Percentiles rank a stretch among this genome's conserved stretches.
Conservation (phyloP, 2,113 vertebrate species). For the Thalassarche chlororhynchos region DNA sequence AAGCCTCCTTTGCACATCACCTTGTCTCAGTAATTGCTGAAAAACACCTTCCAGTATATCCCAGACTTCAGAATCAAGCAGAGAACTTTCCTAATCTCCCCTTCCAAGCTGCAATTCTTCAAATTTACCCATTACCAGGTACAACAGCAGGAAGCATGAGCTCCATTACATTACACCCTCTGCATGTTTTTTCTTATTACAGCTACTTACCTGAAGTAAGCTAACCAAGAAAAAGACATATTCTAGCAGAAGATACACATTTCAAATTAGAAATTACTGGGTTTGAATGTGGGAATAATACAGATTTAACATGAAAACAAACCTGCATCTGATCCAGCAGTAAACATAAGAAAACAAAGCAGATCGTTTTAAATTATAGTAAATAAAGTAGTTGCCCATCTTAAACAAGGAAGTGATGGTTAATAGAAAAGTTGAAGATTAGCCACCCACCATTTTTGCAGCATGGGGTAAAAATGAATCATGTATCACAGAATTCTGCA, state of each 20-base stretch:
- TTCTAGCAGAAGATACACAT: background rate
- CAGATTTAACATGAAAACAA: background rate
- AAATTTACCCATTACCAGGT: background rate
- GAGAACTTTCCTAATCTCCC: background rate
- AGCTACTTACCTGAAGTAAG: background rate
- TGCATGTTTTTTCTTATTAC: background rate
- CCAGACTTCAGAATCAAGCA: background rate
- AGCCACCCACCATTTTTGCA: background rate
- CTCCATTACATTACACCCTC: background rate
- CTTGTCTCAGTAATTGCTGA: background rate
- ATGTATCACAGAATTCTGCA: background rate
- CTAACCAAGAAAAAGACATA: background rate
- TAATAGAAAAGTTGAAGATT: background rate
- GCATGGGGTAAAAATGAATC: background rate
- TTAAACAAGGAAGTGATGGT: background rate
- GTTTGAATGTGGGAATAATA: background rate
- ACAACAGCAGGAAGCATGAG: background rate
- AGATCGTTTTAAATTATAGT: background rate
- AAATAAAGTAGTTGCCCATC: background rate
- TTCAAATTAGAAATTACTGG: background rate
- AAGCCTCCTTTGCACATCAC: background rate
- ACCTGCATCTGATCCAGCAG: background rate
- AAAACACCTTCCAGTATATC: background rate
- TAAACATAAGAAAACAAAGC: background rate
- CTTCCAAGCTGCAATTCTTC: background rate